Evolutionary conservation across 2,113 vertebrate genomes (phyloP), one percentile per base, ranked within the genome.

Genomic region (Cinclus cinclus): DNA sequence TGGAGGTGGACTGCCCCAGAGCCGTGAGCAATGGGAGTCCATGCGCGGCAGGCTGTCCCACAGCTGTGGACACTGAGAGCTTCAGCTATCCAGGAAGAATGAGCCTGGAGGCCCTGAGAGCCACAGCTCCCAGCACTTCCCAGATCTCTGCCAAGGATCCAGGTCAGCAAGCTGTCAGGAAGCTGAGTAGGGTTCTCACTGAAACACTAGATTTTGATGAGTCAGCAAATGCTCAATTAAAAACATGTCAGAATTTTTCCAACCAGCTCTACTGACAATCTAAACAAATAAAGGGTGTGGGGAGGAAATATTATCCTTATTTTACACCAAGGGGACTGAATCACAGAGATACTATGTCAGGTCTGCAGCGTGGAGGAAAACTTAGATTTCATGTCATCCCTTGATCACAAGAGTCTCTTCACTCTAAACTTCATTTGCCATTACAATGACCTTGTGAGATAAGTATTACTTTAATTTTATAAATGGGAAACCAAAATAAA

Each of bases 151-250:
- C 91, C 91, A 93, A 87, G 91, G 91, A 96, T 68, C 69, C 92
- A 95, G 87, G 89, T 96, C 95, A 95, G 77, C 81, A 92, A 94
- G 41, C 77, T 95, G 77, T 81, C 91, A 95, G 96, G 92, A 95
- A 97, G 74, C 89, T 67, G 91, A 71, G 80, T 59, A 89, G 44
- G 49, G 68, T 90, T 95, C 91, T 92, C 92, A 95, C 0, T 90
- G 89, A 94, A 95, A 95, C 37, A 37, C 41, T 78, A 84, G 62
- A 84, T 95, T 94, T 92, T 89, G 89, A 82, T 92, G 94, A 92
- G 65, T 97, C 94, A 94, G 92, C 92, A 96, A 91, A 95, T 25
- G 15, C n/a, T 92, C 86, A 74, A 76, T 91, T 81, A 42, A 94
- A 95, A 95, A 92, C 94, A 87, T 84, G 60, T 92, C 77, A 68